Base-by-base conservation (phyloP, 2,888 invertebrate genomes). In the Tinea trinotella region DNA sequence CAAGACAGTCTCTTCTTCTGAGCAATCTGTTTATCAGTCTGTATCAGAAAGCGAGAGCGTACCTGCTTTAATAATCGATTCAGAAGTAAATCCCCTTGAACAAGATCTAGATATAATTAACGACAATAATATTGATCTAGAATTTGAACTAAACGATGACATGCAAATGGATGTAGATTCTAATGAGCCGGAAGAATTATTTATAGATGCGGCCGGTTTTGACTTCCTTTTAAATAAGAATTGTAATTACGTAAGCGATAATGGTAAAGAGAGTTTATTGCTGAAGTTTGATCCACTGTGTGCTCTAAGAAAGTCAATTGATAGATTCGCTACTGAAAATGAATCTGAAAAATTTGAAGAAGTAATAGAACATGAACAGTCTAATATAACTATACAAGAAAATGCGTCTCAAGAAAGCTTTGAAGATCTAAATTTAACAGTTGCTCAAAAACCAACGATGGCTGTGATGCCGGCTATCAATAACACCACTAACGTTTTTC, bases 191-290 rank as follows among this genome's bases (percentile, higher is more conserved):
- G 76, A 67, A 13, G 84, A 85, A 64, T 59, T 85, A 55, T 85
- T 85, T 57, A 85, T 85, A 54, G 84, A 85, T 57, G 85, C 84
- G 12, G 81, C 82, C 62, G 75, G 83, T 22, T 85, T 75, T 56
- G 82, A 85, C 57, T 84, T 80, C 57, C 66, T 85, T 6, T 60
- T 85, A 17, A 85, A 83, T 61, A 76, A 85, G 60, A 84, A 84
- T 59, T 68, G 75, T 59, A 65, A 64, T 44, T 76, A 75, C 61
- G 64, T 73, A 5, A 74, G 81, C 22, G 80, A 85, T 35, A 81
- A 77, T 58, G 85, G 84, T 2, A 85, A 83, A 69, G 85, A 85
- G 65, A 85, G 85, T 57, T 64, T 85, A 48, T 85, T 85, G 57
- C 62, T 85, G 3, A 85, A 85, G 60, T 85, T 85, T 57, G 85